A percentile compares a stretch with the other conserved stretches of the same genome.
Evolutionary conservation across 2,113 vertebrate genomes (phyloP).

Genomic region (Bungarus multicinctus): DNA sequence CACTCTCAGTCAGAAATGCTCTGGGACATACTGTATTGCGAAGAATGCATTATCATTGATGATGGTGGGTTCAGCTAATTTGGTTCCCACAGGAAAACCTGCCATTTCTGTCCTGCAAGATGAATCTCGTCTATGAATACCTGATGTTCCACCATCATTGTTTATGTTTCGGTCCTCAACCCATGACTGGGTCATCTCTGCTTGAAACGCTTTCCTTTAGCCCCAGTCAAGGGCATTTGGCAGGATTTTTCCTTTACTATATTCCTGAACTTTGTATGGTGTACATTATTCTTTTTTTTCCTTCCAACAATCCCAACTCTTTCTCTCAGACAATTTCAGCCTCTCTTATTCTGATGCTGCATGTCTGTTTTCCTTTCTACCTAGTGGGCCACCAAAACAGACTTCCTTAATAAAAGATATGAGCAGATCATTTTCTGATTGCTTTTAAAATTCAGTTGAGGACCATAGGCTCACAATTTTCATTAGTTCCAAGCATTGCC

Average conservation of each 20-base stretch:
- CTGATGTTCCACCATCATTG: background rate
- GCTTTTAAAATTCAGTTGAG: background rate
- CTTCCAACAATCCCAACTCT: background rate
- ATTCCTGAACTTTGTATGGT: background rate
- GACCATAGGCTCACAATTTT: background rate
- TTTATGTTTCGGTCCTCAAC: background rate
- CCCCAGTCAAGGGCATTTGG: background rate
- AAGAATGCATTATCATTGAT: background rate
- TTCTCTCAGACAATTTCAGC: background rate
- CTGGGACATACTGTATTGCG: background rate
- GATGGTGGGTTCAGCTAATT: background rate
- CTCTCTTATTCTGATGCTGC: background rate
- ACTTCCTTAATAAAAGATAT: background rate
- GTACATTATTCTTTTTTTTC: background rate
- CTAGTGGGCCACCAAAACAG: background rate
- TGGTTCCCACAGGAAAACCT: background rate
- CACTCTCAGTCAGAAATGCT: background rate
- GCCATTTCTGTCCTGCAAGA: background rate
- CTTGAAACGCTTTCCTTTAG: background rate
- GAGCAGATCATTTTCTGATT: background rate
- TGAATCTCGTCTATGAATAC: background rate
- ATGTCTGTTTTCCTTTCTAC: background rate
- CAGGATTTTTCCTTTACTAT: background rate
- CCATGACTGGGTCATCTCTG: too few species aligned
- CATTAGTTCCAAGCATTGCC: background rate